These are phyloP conservation scores for Scortum barcoo DNA, from an alignment of 2,113 vertebrate species.

Conservation along the genomic window DNA sequence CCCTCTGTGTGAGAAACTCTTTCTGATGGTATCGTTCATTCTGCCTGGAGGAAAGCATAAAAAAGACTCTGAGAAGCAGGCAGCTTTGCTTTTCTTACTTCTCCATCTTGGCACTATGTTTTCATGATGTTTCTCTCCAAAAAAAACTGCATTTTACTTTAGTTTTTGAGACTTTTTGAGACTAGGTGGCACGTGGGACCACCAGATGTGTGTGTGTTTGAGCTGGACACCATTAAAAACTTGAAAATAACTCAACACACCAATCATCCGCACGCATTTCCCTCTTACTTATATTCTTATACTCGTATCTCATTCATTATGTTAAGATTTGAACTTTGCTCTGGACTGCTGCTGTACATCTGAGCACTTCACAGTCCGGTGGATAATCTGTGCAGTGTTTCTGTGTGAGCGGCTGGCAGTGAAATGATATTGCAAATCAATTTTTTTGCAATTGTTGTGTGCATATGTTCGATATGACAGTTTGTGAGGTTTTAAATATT, in stretches of 20 bases:
- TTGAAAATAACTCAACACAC: too few relatives aligned
- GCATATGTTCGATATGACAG: not conserved
- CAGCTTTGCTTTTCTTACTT: not conserved
- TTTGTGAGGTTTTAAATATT: not conserved
- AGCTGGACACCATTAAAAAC: too few relatives aligned
- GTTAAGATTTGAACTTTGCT: not conserved
- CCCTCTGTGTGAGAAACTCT: slow-evolving; percentile 23
- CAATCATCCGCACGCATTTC: not conserved
- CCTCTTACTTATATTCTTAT: not conserved
- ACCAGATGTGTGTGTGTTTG: too few relatives aligned
- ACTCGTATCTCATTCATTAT: not conserved
- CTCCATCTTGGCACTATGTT: not conserved
- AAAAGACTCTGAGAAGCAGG: not conserved
- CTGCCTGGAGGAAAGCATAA: not conserved
- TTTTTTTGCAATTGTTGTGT: not conserved
- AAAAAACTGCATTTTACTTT: not conserved
- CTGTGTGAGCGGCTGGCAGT: not conserved
- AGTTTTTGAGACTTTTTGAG: not conserved
- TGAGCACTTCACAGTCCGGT: not conserved
- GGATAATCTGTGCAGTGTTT: not conserved
- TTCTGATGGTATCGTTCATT: slow-evolving; percentile 33
- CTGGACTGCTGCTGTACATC: not conserved
- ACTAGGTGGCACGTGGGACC: too few relatives aligned
- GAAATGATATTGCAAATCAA: not conserved
- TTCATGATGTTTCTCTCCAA: not conserved